Conservation (phyloP, 2,888 invertebrate species). For the Balanococcus diminutus region DNA sequence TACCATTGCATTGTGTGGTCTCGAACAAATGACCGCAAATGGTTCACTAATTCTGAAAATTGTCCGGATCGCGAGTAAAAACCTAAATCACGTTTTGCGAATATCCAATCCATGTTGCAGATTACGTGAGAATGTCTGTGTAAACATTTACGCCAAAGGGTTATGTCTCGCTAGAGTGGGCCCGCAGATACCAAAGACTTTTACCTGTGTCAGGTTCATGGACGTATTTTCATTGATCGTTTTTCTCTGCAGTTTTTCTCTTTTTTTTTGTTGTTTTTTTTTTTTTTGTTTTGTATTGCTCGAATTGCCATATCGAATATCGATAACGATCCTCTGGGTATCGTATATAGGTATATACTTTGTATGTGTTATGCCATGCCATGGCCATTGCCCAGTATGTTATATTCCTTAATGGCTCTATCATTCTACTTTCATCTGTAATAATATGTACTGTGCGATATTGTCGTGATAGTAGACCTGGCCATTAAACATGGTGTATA, state of each 20-base stretch:
- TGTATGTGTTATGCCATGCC: neutral
- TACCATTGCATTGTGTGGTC: conserved; percentile 12
- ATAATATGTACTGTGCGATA: neutral
- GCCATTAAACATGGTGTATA: neutral
- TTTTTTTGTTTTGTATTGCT: neutral
- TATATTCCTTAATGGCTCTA: conserved; percentile 6
- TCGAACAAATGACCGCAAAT: conserved; percentile 9
- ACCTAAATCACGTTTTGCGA: conserved; percentile 29
- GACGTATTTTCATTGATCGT: conserved; percentile 4
- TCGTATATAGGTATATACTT: neutral
- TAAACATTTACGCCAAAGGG: conserved; percentile 4
- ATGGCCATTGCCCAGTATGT: conserved; percentile 10
- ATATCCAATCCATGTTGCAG: neutral
- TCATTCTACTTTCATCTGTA: conserved; percentile 40
- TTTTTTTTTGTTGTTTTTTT: neutral
- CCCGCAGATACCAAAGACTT: neutral
- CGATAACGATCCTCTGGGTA: neutral
- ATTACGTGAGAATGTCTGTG: conserved; percentile 16
- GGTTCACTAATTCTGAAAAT: conserved; percentile 36
- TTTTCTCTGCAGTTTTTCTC: too few relatives aligned
- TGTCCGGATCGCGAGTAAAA: conserved; percentile 10
- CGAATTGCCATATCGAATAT: conserved; percentile 13
- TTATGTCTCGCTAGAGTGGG: neutral
- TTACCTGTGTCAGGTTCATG: conserved; percentile 18
- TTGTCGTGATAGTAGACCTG: neutral